Evolutionary conservation across 2,113 vertebrate species (phyloP), one percentile per base, ranked within the genome.

Genomic region (Noctilio leporinus): DNA sequence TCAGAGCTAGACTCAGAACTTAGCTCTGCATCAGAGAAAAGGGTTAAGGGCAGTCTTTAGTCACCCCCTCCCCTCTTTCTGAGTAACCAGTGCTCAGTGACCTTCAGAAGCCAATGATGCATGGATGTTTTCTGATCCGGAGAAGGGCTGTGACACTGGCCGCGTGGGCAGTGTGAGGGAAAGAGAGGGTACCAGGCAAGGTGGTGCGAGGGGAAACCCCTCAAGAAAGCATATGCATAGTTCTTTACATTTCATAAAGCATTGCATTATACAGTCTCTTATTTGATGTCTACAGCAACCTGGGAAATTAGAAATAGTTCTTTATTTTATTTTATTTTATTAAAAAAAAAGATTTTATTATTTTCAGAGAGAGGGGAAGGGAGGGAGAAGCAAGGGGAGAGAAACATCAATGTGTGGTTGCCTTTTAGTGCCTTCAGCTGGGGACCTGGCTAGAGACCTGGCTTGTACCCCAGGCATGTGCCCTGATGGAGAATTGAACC

Each of bases 261-360:
- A 33, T 77, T 85, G 7, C 62, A 94, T 84, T 64, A 45, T 30
- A 53, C 30, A 70, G 62, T 33, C 62, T 65, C 28, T 85, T 51
- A n/a, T 85, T 96, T 91, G 87, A 81, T 85, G 93, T 89, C 76
- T 43, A 80, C 65, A 88, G 55, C 6, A 70, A 65, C 38, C 22
- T 33, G 35, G 28, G 72, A 55, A 83, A 35, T 88, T 76, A 75
- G 28, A 89, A 88, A 92, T 65, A 70, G 19, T 64, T 92, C 38
- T 35, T n/a, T n/a, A n/a, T n/a, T n/a, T n/a, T n/a, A n/a, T n/a
- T n/a, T n/a, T n/a, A n/a, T n/a, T n/a, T n/a, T n/a, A n/a, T n/a
- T n/a, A n/a, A n/a, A n/a, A n/a, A n/a, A n/a, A n/a, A n/a, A n/a
- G n/a, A n/a, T n/a, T n/a, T n/a, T n/a, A n/a, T n/a, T n/a, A n/a